Percentiles rank a stretch among this genome's conserved stretches.
phyloP scores from a whole-genome alignment of 2,113 vertebrate species.

The Otis tarda region DNA sequence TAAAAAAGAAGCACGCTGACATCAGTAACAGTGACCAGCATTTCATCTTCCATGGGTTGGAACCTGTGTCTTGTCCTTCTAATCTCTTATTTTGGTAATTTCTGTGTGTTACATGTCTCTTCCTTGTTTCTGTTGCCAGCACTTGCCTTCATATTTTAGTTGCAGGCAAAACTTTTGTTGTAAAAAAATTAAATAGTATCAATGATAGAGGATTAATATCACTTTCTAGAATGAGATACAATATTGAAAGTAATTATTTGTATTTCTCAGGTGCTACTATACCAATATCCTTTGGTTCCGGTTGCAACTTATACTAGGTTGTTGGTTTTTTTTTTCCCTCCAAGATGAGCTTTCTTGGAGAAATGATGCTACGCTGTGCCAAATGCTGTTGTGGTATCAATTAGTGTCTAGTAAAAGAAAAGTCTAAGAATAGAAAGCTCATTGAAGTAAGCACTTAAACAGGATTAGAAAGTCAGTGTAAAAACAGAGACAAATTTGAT shows the following conservation, averaged over 20 bases:
- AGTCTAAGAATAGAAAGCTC: background rate
- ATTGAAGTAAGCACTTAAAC: background rate
- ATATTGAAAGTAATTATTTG: background rate
- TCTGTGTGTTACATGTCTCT: background rate
- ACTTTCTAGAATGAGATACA: background rate
- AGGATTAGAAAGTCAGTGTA: background rate
- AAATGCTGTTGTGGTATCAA: background rate
- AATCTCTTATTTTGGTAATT: background rate
- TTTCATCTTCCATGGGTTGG: constrained; percentile 9
- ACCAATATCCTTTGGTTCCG: background rate
- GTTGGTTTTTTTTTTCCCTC: background rate
- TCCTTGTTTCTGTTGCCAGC: background rate
- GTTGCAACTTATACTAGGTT: background rate
- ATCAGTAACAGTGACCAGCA: constrained; percentile 6
- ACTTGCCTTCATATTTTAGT: background rate
- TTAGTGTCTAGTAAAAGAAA: background rate
- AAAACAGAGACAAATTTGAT: background rate
- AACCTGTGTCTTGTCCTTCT: background rate
- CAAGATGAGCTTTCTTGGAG: background rate
- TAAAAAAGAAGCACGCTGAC: background rate
- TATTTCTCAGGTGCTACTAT: background rate
- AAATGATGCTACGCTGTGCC: background rate
- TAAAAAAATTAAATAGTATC: background rate
- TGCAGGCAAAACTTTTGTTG: background rate
- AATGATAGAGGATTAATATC: background rate